Base-by-base conservation (phyloP, 2,888 invertebrate species). In the Polyommatus icarus region DNA sequence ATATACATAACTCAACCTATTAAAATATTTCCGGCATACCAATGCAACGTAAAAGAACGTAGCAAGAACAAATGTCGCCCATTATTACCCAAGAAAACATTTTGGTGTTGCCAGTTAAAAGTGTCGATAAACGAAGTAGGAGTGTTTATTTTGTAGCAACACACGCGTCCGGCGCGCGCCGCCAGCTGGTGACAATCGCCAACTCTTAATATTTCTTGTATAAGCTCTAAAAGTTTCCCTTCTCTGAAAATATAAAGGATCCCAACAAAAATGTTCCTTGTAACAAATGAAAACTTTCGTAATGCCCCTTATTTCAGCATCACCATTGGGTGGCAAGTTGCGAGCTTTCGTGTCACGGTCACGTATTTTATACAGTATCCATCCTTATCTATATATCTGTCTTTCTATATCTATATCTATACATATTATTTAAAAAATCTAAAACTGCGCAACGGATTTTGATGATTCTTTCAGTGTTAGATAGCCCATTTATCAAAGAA, bases 161-260 rank as follows among this genome's bases (percentile, higher is more conserved):
- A 90, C 88, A 86, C 84, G 83, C 82, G 67, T 12, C 29, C 29
- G 29, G 67, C 59, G 59, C n/a, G 59, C 67, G 67, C 88, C 90
- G 90, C 86, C 91, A 90, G 90, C 90, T 91, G 90, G 82, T 87
- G 88, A 87, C 88, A 89, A 91, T 90, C 88, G 89, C 89, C 86
- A 88, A 88, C 86, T 89, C 90, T 90, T 90, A 87, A 91, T 91
- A 91, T 90, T 91, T 89, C 88, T 90, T 87, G 86, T 88, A 88
- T 88, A 87, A 89, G 86, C 85, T 73, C 46, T 73, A 46, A 73
- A 73, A 73, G 73, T 79, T 24, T 50, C 73, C 46, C 32, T 67
- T 67, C 67, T 15, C 6, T 67, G 67, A 18, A 67, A 67, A 67
- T 67, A 67, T 32, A 67, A 67, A 67, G 67, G 67, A 67, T 32